Base-by-base conservation (phyloP, 2,113 vertebrate genomes). In the Ciconia maguari region DNA sequence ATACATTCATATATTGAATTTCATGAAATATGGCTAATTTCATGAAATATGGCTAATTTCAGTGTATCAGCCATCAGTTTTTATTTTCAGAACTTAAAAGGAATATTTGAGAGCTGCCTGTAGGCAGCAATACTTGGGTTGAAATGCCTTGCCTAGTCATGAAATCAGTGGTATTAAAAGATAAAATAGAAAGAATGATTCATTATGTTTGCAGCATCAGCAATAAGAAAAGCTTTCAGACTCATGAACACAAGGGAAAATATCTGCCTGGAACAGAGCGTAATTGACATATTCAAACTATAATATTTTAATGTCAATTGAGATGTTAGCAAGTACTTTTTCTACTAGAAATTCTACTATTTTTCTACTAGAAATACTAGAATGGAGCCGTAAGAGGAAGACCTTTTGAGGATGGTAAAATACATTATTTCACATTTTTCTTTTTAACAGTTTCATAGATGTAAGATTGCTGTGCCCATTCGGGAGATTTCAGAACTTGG, bases 221-320 rank as follows among this genome's bases (percentile, higher is more conserved):
- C 81, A 95, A 75, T 72, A 94, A 87, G 57, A 89, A 88, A 94
- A 92, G 74, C 68, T 93, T 95, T 93, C 83, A 86, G 55, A 68
- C n/a, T 93, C 8, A 4, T n/a, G 68, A 91, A 89, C 76, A 83
- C 74, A 95, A 86, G 71, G 74, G 78, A 96, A 65, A 86, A 94
- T 78, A 46, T 94, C 71, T 92, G 71, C 82, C 68, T 90, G 38
- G 94, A 97, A 94, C 42, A 92, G 18, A 74, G 16, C 0, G 0
- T 66, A 95, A 93, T 3, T 87, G 84, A 94, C 77, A 93, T 82
- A 91, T 96, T 89, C 52, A 92, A 93, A 91, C 88, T 34, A 51
- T 57, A 92, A 90, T 79, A 69, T 91, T 95, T 54, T 87, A 93
- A 82, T 89, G 70, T 72, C 41, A 89, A 9, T 49, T 72, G 85